Percentiles rank a stretch among this genome's conserved stretches.
These are phyloP conservation scores for Tragelaphus buxtoni DNA, from an alignment of 2,113 vertebrate genomes.

Conservation along the genomic window DNA sequence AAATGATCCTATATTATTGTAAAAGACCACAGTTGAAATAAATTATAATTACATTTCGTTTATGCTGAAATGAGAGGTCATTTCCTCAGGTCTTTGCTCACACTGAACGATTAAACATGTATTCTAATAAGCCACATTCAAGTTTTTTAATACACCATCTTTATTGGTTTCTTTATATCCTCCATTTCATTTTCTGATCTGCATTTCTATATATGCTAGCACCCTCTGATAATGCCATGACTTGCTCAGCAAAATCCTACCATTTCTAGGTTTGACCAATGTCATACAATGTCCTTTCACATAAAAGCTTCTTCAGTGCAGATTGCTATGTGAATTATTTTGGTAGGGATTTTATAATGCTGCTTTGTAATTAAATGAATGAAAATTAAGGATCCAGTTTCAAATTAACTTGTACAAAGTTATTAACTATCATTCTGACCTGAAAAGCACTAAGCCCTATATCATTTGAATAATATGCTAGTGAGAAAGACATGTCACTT, in stretches of 20 bases:
- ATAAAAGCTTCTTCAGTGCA: slow-evolving; percentile 54
- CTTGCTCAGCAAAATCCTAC: slow-evolving; percentile 69
- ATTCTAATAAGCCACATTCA: slow-evolving; percentile 63
- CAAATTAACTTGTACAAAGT: slow-evolving; percentile 55
- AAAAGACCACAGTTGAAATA: slow-evolving; percentile 57
- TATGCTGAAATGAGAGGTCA: slow-evolving; percentile 54
- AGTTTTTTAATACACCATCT: slow-evolving; percentile 37
- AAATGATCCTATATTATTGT: slow-evolving; percentile 33
- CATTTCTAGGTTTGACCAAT: slow-evolving; percentile 60
- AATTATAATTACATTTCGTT: slow-evolving; percentile 61
- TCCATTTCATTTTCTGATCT: slow-evolving; percentile 62
- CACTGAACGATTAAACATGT: slow-evolving; percentile 21
- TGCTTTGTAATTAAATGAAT: slow-evolving; percentile 67
- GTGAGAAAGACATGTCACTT: slow-evolving; percentile 1
- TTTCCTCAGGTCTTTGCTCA: slow-evolving; percentile 59
- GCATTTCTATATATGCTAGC: slow-evolving; percentile 67
- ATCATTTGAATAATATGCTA: slow-evolving; percentile 44
- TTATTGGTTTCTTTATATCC: slow-evolving; percentile 59
- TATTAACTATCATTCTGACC: slow-evolving; percentile 58
- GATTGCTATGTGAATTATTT: slow-evolving; percentile 59
- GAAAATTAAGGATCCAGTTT: slow-evolving; percentile 65
- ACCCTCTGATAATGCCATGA: slow-evolving; percentile 62
- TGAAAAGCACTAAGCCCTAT: slow-evolving; percentile 26
- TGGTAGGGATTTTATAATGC: slow-evolving; percentile 56
- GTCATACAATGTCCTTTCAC: slow-evolving; percentile 63